Percentiles rank a stretch among this genome's conserved stretches.
These are phyloP conservation scores for Chiridota heheva DNA, from an alignment of 35 echinoderm and acorn worm genomes.

Conservation along the genomic window DNA sequence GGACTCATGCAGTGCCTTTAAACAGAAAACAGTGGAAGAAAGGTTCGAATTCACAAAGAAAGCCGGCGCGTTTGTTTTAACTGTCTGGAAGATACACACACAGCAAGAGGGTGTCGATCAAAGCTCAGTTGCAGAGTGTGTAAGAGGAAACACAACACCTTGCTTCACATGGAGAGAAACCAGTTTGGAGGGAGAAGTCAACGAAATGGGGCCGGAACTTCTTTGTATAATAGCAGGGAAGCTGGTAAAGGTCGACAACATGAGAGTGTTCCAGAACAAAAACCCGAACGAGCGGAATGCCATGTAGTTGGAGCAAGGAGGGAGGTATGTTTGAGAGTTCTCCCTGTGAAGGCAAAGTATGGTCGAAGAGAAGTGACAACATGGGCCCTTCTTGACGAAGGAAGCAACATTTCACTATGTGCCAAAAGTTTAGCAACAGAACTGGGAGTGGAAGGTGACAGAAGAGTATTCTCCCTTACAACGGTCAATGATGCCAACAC, in stretches of 20 bases:
- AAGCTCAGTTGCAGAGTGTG: not conserved
- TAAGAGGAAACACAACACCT: slow-evolving; percentile 7
- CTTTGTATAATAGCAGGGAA: too few species aligned
- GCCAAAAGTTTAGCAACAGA: slow-evolving; percentile 40
- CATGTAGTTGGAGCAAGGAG: not conserved
- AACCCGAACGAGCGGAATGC: slow-evolving; percentile 24
- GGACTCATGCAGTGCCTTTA: not conserved
- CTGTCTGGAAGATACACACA: slow-evolving; percentile 18
- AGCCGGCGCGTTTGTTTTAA: slow-evolving; percentile 24
- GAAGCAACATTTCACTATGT: slow-evolving; percentile 47
- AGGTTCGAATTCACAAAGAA: slow-evolving; percentile 13
- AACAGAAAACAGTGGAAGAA: slow-evolving; percentile 15
- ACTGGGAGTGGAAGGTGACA: slow-evolving; percentile 1
- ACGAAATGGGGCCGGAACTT: slow-evolving; percentile 11
- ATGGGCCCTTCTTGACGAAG: slow-evolving; percentile 45
- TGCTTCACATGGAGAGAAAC: slow-evolving; percentile 6
- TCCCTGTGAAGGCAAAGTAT: slow-evolving; percentile 15
- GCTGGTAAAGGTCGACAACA: too few species aligned
- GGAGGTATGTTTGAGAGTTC: slow-evolving; percentile 25
- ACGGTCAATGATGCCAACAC: slow-evolving; percentile 14
- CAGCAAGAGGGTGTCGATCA: slow-evolving; percentile 28
- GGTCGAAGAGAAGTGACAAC: slow-evolving; percentile 28
- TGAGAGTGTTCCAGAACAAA: too few species aligned
- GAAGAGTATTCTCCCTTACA: slow-evolving; percentile 20
- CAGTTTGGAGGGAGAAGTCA: slow-evolving; percentile 10